Evolutionary conservation across 2,888 invertebrate genomes (phyloP), one percentile per base, ranked within the genome.

Genomic region (Drosophila tripunctata): DNA sequence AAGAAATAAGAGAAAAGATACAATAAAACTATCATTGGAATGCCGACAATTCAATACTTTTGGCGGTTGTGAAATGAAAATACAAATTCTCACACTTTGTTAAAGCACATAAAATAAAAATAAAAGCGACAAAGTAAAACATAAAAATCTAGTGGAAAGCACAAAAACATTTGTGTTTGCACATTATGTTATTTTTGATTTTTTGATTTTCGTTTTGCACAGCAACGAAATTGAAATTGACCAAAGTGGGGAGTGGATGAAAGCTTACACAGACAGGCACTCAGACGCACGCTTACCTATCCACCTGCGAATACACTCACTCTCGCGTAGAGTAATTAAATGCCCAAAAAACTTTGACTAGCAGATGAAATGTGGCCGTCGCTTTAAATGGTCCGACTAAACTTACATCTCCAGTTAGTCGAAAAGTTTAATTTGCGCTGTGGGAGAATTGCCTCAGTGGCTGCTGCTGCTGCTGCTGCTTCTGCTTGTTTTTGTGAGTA

Each of bases 171-270:
- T 83, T 83, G 84, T 73, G 79, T 87, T 84, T 82, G 52, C 48
- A 66, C 54, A 68, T 82, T 68, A 67, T 66, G 67, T 73, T 48
- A 73, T 86, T 88, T 86, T 83, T 86, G 83, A 88, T 83, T 85
- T 78, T 80, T 70, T 43, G 45, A 67, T 50, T 64, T 66, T 57
- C 65, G 66, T 62, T 21, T 8, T 27, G 27, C 10, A 27, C 24
- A 6, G 30, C 21, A 63, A 63, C 57, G 60, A 68, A 84, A 87
- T 78, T 78, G 78, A 78, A 82, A 84, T 64, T 70, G 70, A 47
- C 51, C 69, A 70, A 61, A 33, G 45, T 17, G 35, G 38, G 43
- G 81, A 81, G 75, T 63, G 56, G 65, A 44, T 73, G 4, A 36
- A 19, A 24, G 14, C 21, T 2, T 35, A 40, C 19, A 12, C 27